Conservation (phyloP, 2,113 vertebrate genomes). For the Parotia lawesii region DNA sequence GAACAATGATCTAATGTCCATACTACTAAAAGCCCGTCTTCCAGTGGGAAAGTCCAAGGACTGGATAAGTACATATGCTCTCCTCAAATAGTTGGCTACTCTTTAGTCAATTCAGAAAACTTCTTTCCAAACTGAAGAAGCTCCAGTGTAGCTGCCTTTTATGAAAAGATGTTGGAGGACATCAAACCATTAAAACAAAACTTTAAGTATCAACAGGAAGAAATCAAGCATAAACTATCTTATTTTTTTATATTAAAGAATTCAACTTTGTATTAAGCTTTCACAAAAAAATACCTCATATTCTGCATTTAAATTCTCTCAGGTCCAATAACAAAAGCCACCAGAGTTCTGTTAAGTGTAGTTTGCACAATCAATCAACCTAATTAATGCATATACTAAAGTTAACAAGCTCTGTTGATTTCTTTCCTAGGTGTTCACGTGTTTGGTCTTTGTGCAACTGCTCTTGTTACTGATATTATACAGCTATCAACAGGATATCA, state of each 20-base stretch:
- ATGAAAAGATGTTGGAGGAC: neutral
- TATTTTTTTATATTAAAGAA: neutral
- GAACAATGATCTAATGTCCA: neutral
- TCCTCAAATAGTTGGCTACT: neutral
- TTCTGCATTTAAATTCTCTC: neutral
- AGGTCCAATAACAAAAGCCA: neutral
- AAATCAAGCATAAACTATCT: neutral
- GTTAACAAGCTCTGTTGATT: slow-evolving; percentile 4
- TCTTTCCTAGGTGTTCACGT: slow-evolving; percentile 85
- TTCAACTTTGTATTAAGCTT: neutral
- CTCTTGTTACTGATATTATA: slow-evolving; percentile 94
- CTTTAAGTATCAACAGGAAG: neutral
- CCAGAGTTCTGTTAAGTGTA: neutral
- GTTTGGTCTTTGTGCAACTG: slow-evolving; percentile 95
- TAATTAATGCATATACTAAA: neutral
- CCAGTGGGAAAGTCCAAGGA: neutral
- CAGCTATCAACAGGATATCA: slow-evolving; percentile 95
- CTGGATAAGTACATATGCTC: neutral
- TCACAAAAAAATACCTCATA: neutral
- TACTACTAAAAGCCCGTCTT: neutral
- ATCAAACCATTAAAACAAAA: neutral
- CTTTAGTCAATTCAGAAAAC: neutral
- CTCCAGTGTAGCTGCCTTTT: neutral
- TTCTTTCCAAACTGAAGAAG: neutral
- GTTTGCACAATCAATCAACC: neutral